Percentiles rank a stretch among this genome's conserved stretches.
Evolutionary conservation across 2,113 vertebrate species (phyloP).

Genomic region (Gymnorhina tibicen): DNA sequence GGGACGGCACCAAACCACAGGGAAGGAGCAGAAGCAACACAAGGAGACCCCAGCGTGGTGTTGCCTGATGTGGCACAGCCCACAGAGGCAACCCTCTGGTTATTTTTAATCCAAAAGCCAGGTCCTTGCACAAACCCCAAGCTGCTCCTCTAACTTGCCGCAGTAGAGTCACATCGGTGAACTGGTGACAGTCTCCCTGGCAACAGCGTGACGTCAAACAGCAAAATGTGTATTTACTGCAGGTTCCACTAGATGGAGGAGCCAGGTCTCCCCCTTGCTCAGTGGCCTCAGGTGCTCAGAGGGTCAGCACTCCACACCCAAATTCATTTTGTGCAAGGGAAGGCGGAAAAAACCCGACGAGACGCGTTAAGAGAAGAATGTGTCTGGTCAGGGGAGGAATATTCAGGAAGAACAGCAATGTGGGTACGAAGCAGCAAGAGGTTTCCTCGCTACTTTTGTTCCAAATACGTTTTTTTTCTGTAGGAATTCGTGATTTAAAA

Average conservation of each 20-base stretch:
- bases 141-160: constrained; percentile 56
- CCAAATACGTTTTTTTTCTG: not conserved
- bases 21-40: not conserved
- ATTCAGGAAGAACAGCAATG: not conserved
- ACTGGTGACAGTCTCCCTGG: constrained; percentile 74
- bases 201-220: constrained; percentile 73
- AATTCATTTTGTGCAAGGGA: constrained; percentile 32
- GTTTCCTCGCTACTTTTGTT: not conserved
- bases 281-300: constrained; percentile 48
- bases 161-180: constrained; percentile 63
- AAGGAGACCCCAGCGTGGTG: not conserved
- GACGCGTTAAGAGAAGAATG: not conserved
- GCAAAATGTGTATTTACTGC: constrained; percentile 48
- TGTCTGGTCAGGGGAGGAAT: not conserved
- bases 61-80: not conserved
- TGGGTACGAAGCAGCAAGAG: not conserved
- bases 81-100: not conserved
- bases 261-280: constrained; percentile 61
- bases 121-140: constrained; percentile 41
- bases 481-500: not conserved
- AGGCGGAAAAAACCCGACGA: not conserved
- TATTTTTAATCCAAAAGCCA: constrained; percentile 48
- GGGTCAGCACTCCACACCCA: constrained; percentile 48
- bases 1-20: not conserved
- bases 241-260: constrained; percentile 70